Conservation (phyloP, 2,113 vertebrate species). For the Rhineura floridana region DNA sequence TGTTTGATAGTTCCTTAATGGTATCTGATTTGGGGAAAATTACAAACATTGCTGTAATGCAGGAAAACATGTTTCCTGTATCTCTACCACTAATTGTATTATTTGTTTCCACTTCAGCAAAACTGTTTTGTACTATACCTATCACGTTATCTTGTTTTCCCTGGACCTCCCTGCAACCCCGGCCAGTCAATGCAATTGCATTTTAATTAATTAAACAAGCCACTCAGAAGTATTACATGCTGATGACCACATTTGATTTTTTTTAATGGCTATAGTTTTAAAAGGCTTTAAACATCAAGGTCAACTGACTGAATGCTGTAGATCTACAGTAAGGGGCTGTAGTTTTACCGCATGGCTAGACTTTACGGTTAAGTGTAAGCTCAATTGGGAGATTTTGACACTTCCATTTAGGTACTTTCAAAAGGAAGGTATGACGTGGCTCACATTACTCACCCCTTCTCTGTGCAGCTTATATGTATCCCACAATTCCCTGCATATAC, state of each 20-base stretch:
- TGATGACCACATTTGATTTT: slow-evolving; percentile 12
- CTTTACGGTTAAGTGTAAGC: slow-evolving; percentile 6
- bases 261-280: neutral
- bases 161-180: neutral
- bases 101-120: slow-evolving; percentile 54
- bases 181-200: neutral
- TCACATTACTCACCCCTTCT: neutral
- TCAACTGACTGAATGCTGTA: neutral
- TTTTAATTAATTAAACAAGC: slow-evolving; percentile 26
- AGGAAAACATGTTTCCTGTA: slow-evolving; percentile 42
- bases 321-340: neutral
- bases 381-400: neutral
- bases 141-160: slow-evolving; percentile 24
- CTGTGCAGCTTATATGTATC: neutral
- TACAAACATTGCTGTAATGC: slow-evolving; percentile 12
- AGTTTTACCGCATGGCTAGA: neutral
- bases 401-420: neutral
- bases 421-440: neutral
- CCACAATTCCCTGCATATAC: neutral
- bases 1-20: slow-evolving; percentile 34
- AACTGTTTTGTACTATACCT: slow-evolving; percentile 14
- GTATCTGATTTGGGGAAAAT: slow-evolving; percentile 37
- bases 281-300: neutral
- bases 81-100: slow-evolving; percentile 28
- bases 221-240: neutral